Conservation (phyloP, 2,113 vertebrate species). For the Ginglymostoma cirratum region DNA sequence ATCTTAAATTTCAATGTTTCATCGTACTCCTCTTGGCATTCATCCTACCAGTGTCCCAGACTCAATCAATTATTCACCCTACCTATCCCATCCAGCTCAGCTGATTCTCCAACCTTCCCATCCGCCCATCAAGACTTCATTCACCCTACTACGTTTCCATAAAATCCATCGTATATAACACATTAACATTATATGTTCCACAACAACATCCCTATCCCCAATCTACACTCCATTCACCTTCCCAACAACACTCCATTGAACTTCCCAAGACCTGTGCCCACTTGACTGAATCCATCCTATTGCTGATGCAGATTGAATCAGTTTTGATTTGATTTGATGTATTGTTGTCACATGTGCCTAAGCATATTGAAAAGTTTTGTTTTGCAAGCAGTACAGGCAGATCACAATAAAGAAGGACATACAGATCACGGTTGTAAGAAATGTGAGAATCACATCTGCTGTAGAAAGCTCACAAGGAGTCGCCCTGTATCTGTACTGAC, state of each 20-base stretch:
- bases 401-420: no score
- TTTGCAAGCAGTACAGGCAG: no score
- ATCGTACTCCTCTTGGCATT: not conserved
- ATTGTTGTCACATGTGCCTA: no score
- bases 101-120: not conserved
- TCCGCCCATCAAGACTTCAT: not conserved
- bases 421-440: no score
- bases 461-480: no score
- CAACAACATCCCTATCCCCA: not conserved
- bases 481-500: no score
- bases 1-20: not conserved
- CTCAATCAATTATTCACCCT: not conserved
- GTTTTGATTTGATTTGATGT: no score
- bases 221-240: not conserved
- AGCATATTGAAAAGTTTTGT: no score
- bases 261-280: no score
- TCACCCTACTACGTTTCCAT: not conserved
- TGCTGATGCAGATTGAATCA: not conserved
- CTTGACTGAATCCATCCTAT: not conserved
- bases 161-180: not conserved
- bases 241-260: not conserved
- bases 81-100: not conserved
- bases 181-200: not conserved
- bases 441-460: no score
- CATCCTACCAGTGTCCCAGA: not conserved